Conservation (phyloP, 37 sponge, comb jelly and placozoan genomes). For the Oscarella lobularis region DNA sequence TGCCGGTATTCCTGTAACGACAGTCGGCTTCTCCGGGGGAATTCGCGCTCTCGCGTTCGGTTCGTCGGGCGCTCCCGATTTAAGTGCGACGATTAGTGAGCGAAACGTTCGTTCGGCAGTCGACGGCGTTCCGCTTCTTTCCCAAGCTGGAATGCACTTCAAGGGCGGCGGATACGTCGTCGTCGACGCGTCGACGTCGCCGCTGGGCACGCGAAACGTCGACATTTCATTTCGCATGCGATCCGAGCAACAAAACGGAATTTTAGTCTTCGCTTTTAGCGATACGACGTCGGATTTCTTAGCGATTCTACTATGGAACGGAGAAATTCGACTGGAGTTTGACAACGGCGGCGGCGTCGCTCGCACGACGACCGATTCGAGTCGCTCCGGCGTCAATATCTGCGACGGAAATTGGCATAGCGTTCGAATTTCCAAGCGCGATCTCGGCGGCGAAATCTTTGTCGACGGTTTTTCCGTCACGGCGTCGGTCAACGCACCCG, state of each 20-base stretch:
- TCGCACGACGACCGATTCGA: background rate
- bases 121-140: background rate
- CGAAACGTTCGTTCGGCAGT: background rate
- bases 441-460: background rate
- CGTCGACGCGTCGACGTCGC: background rate
- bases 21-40: background rate
- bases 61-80: background rate
- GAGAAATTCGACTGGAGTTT: background rate
- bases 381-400: background rate
- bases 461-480: constrained; percentile 1
- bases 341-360: background rate
- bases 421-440: background rate
- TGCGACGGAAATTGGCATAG: constrained; percentile 6
- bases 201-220: background rate
- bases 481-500: background rate
- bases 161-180: background rate
- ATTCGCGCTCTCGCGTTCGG: background rate
- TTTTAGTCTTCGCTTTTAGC: background rate
- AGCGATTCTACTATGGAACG: background rate
- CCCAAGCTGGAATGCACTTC: background rate
- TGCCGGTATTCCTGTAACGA: background rate
- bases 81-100: background rate
- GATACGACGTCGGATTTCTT: background rate
- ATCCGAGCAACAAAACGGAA: background rate
- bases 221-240: background rate